These are phyloP conservation scores for Cartodere bifasciata DNA, from an alignment of 2,888 invertebrate species.

Conservation along the genomic window DNA sequence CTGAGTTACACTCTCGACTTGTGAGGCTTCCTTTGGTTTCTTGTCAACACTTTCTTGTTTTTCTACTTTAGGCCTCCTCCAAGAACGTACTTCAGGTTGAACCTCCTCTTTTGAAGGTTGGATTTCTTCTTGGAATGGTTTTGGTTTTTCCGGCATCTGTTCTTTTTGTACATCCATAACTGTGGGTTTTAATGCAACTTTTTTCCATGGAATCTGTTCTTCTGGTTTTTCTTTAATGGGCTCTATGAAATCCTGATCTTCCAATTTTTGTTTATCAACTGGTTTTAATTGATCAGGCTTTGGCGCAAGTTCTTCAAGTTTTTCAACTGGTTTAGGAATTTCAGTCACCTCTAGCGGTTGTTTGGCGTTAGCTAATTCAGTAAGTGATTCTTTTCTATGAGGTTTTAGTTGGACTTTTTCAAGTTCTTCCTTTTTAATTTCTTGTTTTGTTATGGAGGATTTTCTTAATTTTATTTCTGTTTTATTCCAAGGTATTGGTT, in stretches of 20 bases:
- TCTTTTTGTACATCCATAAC: not conserved
- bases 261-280: too few species aligned
- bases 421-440: slow-evolving; percentile 40
- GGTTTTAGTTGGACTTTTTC: slow-evolving; percentile 39
- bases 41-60: too few species aligned
- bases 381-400: slow-evolving; percentile 32
- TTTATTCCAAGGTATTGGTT: slow-evolving; percentile 47
- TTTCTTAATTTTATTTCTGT: slow-evolving; percentile 46
- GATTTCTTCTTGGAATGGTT: slow-evolving; percentile 20
- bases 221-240: not conserved
- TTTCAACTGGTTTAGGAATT: slow-evolving; percentile 11
- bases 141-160: slow-evolving; percentile 5
- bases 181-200: not conserved
- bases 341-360: slow-evolving; percentile 18
- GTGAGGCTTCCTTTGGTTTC: slow-evolving; percentile 4
- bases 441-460: slow-evolving; percentile 32
- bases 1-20: not conserved
- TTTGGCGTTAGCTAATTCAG: too few species aligned
- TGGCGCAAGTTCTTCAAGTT: too few species aligned
- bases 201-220: not conserved
- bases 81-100: slow-evolving; percentile 8
- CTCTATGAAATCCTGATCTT: too few species aligned
- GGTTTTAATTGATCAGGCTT: too few species aligned
- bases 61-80: slow-evolving; percentile 19
- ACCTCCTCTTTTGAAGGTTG: slow-evolving; percentile 20